phyloP scores from a whole-genome alignment of 2,797 vertebrate genomes.

The Enteromius argenteus region DNA sequence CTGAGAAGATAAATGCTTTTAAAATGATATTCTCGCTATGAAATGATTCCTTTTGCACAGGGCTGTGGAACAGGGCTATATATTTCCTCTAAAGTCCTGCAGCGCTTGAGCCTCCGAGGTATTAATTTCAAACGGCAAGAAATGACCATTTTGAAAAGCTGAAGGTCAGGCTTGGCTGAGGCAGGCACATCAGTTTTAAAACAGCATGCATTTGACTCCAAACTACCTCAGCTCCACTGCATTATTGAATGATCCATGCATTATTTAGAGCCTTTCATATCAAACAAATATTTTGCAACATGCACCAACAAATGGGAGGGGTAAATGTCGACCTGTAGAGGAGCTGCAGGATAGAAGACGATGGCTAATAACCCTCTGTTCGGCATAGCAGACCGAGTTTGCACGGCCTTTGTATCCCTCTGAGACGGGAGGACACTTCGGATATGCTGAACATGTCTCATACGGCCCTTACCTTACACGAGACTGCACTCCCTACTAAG shows the following conservation, averaged over 20 bases:
- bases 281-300: conserved; percentile 85
- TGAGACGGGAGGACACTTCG: not conserved
- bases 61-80: conserved; percentile 14
- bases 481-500: not conserved
- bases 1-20: not conserved
- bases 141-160: conserved; percentile 27
- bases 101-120: conserved; percentile 12
- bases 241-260: conserved; percentile 90
- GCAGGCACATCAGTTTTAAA: conserved; percentile 72
- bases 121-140: conserved; percentile 19
- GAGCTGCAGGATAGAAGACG: not conserved
- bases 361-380: not conserved
- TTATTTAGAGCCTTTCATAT: conserved; percentile 84
- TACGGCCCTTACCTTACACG: not conserved
- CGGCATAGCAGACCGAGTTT: not conserved
- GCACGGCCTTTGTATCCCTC: conserved; percentile 7
- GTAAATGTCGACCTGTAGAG: conserved; percentile 26
- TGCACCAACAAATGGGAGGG: conserved; percentile 75
- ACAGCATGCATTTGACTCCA: conserved; percentile 76
- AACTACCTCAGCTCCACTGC: conserved; percentile 81
- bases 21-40: conserved; percentile 10
- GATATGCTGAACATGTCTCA: conserved; percentile 5
- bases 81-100: conserved; percentile 5
- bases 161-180: conserved; percentile 64
- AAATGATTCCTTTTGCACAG: not conserved